Percentiles rank a stretch among this genome's conserved stretches.
Conservation (phyloP, 1,140 invertebrate species). For the Antheraea mylitta region DNA sequence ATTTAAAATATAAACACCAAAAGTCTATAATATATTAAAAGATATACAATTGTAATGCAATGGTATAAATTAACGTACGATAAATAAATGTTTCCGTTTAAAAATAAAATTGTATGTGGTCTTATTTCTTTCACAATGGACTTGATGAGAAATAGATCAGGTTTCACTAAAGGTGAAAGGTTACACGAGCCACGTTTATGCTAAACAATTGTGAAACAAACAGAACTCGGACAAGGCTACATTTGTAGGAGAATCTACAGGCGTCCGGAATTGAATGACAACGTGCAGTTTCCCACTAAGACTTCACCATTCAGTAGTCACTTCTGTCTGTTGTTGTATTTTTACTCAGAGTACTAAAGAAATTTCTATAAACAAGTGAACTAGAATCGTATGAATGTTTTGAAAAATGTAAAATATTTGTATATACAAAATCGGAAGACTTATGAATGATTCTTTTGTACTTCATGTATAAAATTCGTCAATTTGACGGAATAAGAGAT, state of each 20-base stretch:
- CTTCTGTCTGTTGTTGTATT: not conserved
- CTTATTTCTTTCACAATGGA: not conserved
- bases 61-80: no score
- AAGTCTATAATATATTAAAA: no score
- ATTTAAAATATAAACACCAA: no score
- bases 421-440: no score
- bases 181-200: constrained; percentile 40
- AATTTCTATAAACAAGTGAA: not conserved
- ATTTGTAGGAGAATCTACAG: constrained; percentile 23
- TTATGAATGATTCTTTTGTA: no score
- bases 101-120: not conserved
- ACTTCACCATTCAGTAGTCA: not conserved
- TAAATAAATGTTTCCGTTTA: not conserved
- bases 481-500: not conserved
- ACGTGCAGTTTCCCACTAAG: constrained; percentile 9
- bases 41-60: no score
- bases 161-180: constrained; percentile 47
- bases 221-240: constrained; percentile 56
- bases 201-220: constrained; percentile 4
- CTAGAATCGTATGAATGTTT: not conserved
- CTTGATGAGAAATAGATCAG: not conserved
- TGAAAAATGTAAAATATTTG: no score
- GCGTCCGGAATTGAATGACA: constrained; percentile 53
- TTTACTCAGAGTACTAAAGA: not conserved
- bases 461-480: not conserved